phyloP scores from a whole-genome alignment of 1,140 invertebrate genomes.

The Chironomus striatipennis region DNA sequence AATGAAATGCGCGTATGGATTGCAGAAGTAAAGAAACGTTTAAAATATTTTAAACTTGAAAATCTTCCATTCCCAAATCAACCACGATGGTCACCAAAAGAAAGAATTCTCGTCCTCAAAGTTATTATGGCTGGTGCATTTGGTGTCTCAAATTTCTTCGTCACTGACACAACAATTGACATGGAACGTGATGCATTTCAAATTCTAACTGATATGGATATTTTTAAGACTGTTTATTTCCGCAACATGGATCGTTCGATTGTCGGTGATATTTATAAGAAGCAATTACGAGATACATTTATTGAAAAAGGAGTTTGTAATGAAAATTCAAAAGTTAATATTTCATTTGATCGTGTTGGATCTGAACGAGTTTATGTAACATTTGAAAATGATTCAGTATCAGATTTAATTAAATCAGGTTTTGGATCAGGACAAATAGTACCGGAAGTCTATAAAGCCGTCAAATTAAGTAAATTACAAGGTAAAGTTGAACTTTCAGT shows the following conservation, averaged over 20 bases:
- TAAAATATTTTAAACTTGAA: conserved; percentile 47
- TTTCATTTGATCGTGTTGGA: conserved; percentile 50
- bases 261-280: conserved; percentile 62
- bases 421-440: conserved; percentile 51
- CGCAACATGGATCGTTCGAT: conserved; percentile 53
- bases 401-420: conserved; percentile 20
- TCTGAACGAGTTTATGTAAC: conserved; percentile 49
- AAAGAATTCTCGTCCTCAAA: conserved; percentile 54
- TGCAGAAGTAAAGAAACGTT: conserved; percentile 54
- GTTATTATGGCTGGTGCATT: conserved; percentile 45
- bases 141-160: background rate
- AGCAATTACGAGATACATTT: conserved; percentile 49
- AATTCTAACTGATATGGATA: conserved; percentile 59
- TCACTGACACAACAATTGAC: conserved; percentile 41
- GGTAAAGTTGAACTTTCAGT: conserved; percentile 44
- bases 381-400: conserved; percentile 41
- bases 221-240: conserved; percentile 66
- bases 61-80: conserved; percentile 34
- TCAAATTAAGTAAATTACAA: conserved; percentile 58
- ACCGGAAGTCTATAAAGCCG: conserved; percentile 65
- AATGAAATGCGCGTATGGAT: conserved; percentile 64
- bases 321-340: conserved; percentile 43
- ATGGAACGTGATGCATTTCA: conserved; percentile 52
- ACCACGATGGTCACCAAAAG: conserved; percentile 41
- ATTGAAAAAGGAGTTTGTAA: conserved; percentile 32